Conservation (phyloP, 2,797 vertebrate genomes). For the Tokudaia muenninki region DNA sequence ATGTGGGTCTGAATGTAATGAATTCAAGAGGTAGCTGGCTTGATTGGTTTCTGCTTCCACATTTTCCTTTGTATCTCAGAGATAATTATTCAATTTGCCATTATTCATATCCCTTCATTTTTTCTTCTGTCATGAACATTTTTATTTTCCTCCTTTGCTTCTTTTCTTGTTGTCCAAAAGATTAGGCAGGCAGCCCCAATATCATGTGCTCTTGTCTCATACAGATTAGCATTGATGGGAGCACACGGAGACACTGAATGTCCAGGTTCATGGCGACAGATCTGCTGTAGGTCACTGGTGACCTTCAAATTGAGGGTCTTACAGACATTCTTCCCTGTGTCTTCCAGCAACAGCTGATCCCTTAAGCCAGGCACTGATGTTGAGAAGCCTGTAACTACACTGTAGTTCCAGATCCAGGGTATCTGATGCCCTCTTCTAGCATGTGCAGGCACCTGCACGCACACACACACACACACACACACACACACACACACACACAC, state of each 20-base stretch:
- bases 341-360: neutral
- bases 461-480: too few relatives aligned
- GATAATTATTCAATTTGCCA: neutral
- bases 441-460: neutral
- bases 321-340: neutral
- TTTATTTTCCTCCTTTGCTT: neutral
- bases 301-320: neutral
- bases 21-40: neutral
- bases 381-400: neutral
- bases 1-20: neutral
- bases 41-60: neutral
- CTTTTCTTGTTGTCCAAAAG: conserved; percentile 38
- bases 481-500: neutral
- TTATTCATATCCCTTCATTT: neutral
- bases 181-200: neutral
- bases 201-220: neutral
- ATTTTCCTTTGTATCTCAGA: neutral
- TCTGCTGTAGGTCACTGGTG: neutral
- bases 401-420: neutral
- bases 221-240: neutral
- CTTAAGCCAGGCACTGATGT: neutral
- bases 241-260: neutral
- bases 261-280: neutral
- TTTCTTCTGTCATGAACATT: neutral
- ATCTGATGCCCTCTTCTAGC: neutral